Base-by-base conservation (phyloP, 1,140 invertebrate species). In the Aphidius gifuensis region DNA sequence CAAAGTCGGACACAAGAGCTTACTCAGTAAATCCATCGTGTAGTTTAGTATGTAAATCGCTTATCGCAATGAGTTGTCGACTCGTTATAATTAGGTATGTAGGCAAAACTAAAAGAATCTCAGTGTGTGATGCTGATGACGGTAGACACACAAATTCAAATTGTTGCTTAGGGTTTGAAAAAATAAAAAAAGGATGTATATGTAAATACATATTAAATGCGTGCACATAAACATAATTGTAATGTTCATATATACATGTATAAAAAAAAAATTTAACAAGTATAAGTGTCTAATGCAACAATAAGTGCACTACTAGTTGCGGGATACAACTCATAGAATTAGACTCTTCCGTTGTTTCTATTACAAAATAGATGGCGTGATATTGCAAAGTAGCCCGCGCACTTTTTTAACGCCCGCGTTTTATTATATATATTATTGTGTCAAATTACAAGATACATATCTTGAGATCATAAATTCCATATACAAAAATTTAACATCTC, bases 301-400 rank as follows among this genome's bases (percentile, higher is more conserved):
- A 66, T 63, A 61, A 66, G 65, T 61, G 53, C 51, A 48, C 38
- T 32, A 38, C 47, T 50, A 61, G 44, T 60, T 54, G 47, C 54
- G 54, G 47, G 48, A 60, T 54, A 47, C 45, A 53, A 45, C 47
- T 75, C 71, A 73, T 74, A 71, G 72, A 81, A 81, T 81, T 81
- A 77, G 78, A 76, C 70, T 79, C 78, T 80, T 80, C 79, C 79
- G 79, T 81, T 80, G 79, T 80, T 81, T 80, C 79, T 81, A 81
- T 81, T 81, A 81, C 76, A 80, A 81, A 81, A 81, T 81, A 80
- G 77, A 79, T 68, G 74, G 69, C 71, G 64, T 71, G 75, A 78
- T 76, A 79, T 77, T 73, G 68, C 70, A 65, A 77, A 69, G 67
- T 59, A 58, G 68, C 69, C 65, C 50, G 60, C 57, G 48, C 50